Evolutionary conservation across 2,113 vertebrate species (phyloP), one percentile per base, ranked within the genome.

Genomic region (Vidua macroura): DNA sequence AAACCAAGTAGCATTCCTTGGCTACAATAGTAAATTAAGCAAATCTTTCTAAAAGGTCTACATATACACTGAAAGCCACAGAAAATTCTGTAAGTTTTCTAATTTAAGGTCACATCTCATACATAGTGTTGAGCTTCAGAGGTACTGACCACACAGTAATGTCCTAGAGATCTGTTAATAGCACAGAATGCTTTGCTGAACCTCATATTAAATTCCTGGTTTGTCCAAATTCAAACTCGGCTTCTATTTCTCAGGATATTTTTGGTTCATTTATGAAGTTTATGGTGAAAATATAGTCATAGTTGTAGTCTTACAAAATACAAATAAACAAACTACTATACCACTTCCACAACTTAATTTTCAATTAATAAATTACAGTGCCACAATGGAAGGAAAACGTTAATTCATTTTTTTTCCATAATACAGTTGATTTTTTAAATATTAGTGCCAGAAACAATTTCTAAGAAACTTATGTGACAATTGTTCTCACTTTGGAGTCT

Each of bases 361-460:
- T 69, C 51, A 86, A 28, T 67, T 20, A 69, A 76, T 58, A 76
- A 79, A 84, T 85, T 31, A 30, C 6, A 15, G 2, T 27, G 17
- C 1, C 14, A 35, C 25, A 67, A 49, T 0, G 0, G n/a, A 93
- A 66, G 3, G 16, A 76, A 92, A 84, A 68, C 21, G 1, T 18
- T 22, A 24, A 53, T 73, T 55, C 1, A 4, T n/a, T 60, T 79
- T 86, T n/a, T 63, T 82, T 60, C 58, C 8, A 56, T 41, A 31
- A 25, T n/a, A 30, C 3, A 41, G 6, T 5, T 52, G 21, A 19
- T 12, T 10, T 41, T 73, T 63, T 78, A 56, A 8, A 8, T 59
- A 4, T 39, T 72, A 56, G 11, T 78, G 21, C 14, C 43, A 73
- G n/a, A 73, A 83, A 25, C 7, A 73, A 4, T 18, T 70, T 33